phyloP scores from a whole-genome alignment of 1,140 invertebrate species.

The Panagrolaimus sp. region DNA sequence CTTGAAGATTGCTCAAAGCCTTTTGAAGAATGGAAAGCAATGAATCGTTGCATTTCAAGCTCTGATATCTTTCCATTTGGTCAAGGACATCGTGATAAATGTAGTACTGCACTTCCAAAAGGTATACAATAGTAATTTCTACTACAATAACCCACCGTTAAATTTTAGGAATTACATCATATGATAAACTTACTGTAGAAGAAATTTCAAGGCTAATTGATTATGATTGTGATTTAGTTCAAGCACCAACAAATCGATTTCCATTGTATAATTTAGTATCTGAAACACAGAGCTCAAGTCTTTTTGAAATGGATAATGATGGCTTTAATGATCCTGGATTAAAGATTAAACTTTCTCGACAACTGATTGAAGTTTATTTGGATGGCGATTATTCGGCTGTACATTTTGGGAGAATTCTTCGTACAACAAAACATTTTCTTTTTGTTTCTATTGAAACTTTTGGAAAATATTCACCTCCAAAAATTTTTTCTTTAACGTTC shows the following conservation, averaged over 20 bases:
- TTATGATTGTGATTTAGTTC: background rate
- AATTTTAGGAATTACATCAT: background rate
- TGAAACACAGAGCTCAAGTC: background rate
- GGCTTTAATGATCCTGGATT: background rate
- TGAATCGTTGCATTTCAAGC: background rate
- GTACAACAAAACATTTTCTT: background rate
- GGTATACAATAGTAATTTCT: too few relatives aligned
- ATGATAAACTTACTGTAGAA: constrained; percentile 7
- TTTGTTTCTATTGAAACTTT: constrained; percentile 8
- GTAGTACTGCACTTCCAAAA: background rate
- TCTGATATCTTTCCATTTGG: background rate
- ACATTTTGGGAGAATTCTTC: background rate
- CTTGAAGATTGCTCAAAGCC: background rate
- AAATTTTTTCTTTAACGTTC: background rate
- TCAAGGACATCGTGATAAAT: background rate
- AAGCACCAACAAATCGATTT: background rate
- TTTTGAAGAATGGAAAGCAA: background rate
- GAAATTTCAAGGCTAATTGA: background rate
- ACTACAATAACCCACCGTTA: too few relatives aligned
- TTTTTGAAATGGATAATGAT: background rate
- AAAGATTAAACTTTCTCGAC: background rate
- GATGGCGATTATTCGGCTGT: background rate
- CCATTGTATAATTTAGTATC: background rate
- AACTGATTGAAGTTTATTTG: background rate
- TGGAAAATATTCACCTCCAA: background rate